Percentiles rank a stretch among this genome's conserved stretches.
phyloP scores from a whole-genome alignment of 1,140 invertebrate species.

The Lordiphosa clarofinis region DNA sequence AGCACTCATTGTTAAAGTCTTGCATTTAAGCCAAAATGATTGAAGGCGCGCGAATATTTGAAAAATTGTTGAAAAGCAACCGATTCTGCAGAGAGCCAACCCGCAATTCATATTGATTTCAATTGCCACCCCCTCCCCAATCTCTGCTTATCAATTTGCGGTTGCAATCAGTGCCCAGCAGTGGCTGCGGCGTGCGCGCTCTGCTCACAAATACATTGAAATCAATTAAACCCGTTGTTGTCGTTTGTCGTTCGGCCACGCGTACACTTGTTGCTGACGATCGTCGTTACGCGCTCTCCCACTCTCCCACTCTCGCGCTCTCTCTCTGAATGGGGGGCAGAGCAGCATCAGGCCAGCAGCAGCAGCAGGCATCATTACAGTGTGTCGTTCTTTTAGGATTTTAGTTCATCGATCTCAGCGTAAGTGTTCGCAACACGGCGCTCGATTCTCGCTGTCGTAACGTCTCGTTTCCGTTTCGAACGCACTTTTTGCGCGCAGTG shows the following conservation, averaged over 20 bases:
- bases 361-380: slow-evolving; percentile 45
- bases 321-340: slow-evolving; percentile 6
- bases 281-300: slow-evolving; percentile 8
- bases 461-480: slow-evolving; percentile 13
- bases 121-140: slow-evolving; percentile 6
- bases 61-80: too few relatives aligned
- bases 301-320: slow-evolving; percentile 6
- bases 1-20: too few relatives aligned
- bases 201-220: slow-evolving; percentile 55
- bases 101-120: slow-evolving; percentile 33
- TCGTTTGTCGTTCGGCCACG: slow-evolving; percentile 53
- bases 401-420: slow-evolving; percentile 76
- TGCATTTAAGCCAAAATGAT: too few relatives aligned
- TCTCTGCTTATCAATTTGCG: slow-evolving; percentile 50
- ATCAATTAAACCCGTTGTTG: slow-evolving; percentile 75
- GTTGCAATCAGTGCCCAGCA: slow-evolving; percentile 53
- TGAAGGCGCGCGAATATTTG: too few relatives aligned
- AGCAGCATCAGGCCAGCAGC: slow-evolving; percentile 13
- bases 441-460: slow-evolving; percentile 13
- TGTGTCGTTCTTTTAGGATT: slow-evolving; percentile 55
- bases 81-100: neutral
- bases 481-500: slow-evolving; percentile 6
- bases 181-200: slow-evolving; percentile 33
- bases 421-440: slow-evolving; percentile 60
- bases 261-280: slow-evolving; percentile 64